These are phyloP conservation scores for Drosophila ercepeae DNA, from an alignment of 1,140 invertebrate genomes.

Conservation along the genomic window DNA sequence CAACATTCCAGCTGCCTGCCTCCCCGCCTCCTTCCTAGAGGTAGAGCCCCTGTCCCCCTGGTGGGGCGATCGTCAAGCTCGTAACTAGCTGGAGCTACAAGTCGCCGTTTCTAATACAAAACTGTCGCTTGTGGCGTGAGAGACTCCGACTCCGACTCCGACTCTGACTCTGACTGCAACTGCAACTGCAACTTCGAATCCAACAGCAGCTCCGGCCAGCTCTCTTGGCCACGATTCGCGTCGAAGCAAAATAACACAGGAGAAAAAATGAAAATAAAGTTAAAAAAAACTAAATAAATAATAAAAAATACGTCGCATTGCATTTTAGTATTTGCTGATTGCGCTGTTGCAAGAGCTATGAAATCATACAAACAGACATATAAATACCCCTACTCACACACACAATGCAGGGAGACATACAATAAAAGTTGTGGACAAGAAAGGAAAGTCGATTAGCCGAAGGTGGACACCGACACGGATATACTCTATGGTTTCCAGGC, in stretches of 20 bases:
- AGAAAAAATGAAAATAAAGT: constrained; percentile 31
- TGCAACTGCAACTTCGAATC: constrained; percentile 5
- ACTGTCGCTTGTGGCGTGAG: constrained; percentile 79
- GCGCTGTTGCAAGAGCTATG: constrained; percentile 60
- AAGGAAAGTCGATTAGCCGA: constrained; percentile 42
- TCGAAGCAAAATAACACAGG: constrained; percentile 17
- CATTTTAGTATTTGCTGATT: constrained; percentile 70
- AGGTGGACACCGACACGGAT: constrained; percentile 19
- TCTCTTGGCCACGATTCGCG: constrained; percentile 37
- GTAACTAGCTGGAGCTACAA: constrained; percentile 78
- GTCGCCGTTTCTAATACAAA: constrained; percentile 80
- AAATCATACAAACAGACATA: constrained; percentile 62
- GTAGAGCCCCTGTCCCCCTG: background rate
- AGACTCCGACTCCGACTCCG: constrained; percentile 41
- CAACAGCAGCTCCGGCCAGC: constrained; percentile 7
- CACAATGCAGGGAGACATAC: constrained; percentile 37
- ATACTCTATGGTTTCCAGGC: too few relatives aligned
- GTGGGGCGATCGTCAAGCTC: constrained; percentile 36
- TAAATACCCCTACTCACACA: constrained; percentile 29
- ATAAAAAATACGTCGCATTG: constrained; percentile 65
- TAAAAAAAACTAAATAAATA: constrained; percentile 38
- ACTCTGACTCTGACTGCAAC: constrained; percentile 6
- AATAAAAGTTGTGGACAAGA: constrained; percentile 56
- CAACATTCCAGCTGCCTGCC: constrained; percentile 73
- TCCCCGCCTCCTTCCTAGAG: constrained; percentile 1